phyloP scores from a whole-genome alignment of 2,113 vertebrate genomes.

The Oceanites oceanicus region DNA sequence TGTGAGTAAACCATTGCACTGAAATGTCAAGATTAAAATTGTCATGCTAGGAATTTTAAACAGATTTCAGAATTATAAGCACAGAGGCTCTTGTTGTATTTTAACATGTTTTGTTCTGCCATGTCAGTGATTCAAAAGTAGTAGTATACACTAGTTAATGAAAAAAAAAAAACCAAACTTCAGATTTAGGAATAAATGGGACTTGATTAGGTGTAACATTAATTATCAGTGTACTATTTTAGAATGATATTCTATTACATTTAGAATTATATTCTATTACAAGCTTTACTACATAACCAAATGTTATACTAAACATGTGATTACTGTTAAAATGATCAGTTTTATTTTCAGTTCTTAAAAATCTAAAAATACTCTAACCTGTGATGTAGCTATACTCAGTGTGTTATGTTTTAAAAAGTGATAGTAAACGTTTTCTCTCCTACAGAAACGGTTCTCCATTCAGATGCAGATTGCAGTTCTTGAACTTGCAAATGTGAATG shows the following conservation, averaged over 20 bases:
- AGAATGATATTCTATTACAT: not conserved
- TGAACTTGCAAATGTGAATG: not conserved
- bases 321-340: not conserved
- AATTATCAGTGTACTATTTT: not conserved
- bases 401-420: not conserved
- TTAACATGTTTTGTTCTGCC: not conserved
- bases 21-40: slow-evolving; percentile 12
- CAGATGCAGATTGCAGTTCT: not conserved
- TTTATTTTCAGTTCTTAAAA: not conserved
- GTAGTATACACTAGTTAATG: not conserved
- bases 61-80: not conserved
- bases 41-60: not conserved
- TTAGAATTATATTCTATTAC: not conserved
- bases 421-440: not conserved
- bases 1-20: not conserved
- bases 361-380: not conserved
- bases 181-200: not conserved
- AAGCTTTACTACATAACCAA: not conserved
- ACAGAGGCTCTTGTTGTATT: not conserved
- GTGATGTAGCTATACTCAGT: not conserved
- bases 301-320: not conserved
- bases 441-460: not conserved
- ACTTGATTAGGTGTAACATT: not conserved
- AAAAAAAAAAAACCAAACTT: not conserved
- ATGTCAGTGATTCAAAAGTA: not conserved